phyloP scores from a whole-genome alignment of 2,888 invertebrate genomes.

The Orthosia incerta region DNA sequence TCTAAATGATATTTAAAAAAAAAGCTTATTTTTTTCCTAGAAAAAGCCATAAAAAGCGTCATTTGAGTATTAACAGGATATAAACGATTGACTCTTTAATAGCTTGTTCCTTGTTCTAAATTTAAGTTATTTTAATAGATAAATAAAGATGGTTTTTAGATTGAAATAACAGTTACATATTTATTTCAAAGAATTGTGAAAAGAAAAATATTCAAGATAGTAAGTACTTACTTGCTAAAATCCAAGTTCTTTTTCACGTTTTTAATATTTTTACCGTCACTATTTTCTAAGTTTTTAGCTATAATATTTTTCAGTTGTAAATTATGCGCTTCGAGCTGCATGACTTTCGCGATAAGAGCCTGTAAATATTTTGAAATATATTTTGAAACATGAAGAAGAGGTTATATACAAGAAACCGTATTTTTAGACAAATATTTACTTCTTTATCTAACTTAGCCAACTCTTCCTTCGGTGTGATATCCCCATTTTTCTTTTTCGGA shows the following conservation, averaged over 20 bases:
- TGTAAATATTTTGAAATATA: slow-evolving; percentile 72
- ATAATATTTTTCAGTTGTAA: slow-evolving; percentile 94
- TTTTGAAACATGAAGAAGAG: slow-evolving; percentile 37
- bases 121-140: too few relatives aligned
- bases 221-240: slow-evolving; percentile 89
- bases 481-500: slow-evolving; percentile 75
- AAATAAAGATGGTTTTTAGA: too few relatives aligned
- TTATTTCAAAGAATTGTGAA: too few relatives aligned
- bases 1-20: too few relatives aligned
- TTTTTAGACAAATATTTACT: slow-evolving; percentile 66
- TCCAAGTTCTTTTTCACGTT: slow-evolving; percentile 90
- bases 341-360: slow-evolving; percentile 94
- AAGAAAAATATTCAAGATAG: too few relatives aligned
- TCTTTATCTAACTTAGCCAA: slow-evolving; percentile 79
- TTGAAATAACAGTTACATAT: too few relatives aligned
- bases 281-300: slow-evolving; percentile 84
- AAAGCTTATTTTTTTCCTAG: too few relatives aligned
- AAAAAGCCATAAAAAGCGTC: too few relatives aligned
- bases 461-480: slow-evolving; percentile 73
- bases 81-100: too few relatives aligned
- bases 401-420: slow-evolving; percentile 59
- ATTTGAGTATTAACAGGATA: too few relatives aligned
- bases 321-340: slow-evolving; percentile 95
- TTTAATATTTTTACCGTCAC: slow-evolving; percentile 58
- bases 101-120: too few relatives aligned